Base-by-base conservation (phyloP, 1,140 invertebrate species). In the Steinernema khuongi region DNA sequence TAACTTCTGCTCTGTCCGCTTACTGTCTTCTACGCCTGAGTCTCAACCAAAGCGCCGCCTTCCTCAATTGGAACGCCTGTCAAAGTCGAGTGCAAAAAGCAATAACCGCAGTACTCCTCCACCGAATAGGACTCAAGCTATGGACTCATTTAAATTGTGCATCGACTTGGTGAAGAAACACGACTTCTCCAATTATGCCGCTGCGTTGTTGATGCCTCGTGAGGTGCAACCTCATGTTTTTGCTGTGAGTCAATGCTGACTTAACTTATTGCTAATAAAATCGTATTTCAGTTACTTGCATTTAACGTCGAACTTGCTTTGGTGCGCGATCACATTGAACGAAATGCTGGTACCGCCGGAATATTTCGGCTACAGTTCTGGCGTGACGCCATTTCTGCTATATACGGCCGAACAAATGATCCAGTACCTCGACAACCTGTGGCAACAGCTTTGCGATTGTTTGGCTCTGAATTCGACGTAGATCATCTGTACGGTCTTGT, bases 331-430 rank as follows among this genome's bases (percentile, higher is more conserved):
- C 72, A 77, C 30, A 71, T 77, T 14, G 41, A 75, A n/a, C 29
- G 76, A 43, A 60, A 30, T 31, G 44, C 32, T 1, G 76, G 70
- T 31, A 77, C 76, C 4, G 67, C 74, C 1, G 76, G 68, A 30
- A 75, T 77, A 44, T 77, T 76, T 67, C 74, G 76, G 14, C 70
- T 77, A 1, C 76, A 77, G 29, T 77, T 77, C 30, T 77, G 76
- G 76, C 60, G 69, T n/a, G 76, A 77, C 31, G 71, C 76, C 4
- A 32, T 77, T 26, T 69, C 69, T 0, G 50, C 75, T 14, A 76
- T 77, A n/a, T 77, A 77, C 50, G 76, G 75, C 22, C 44, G 33
- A 1, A 66, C 73, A 0, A 43, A 22, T 11, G 67, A 36, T 22
- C 68, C 74, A 1, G 76, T 77, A 11, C 76, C 76, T 73, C 50